Conservation (phyloP, 2,113 vertebrate genomes). For the Aegotheles bennettii region DNA sequence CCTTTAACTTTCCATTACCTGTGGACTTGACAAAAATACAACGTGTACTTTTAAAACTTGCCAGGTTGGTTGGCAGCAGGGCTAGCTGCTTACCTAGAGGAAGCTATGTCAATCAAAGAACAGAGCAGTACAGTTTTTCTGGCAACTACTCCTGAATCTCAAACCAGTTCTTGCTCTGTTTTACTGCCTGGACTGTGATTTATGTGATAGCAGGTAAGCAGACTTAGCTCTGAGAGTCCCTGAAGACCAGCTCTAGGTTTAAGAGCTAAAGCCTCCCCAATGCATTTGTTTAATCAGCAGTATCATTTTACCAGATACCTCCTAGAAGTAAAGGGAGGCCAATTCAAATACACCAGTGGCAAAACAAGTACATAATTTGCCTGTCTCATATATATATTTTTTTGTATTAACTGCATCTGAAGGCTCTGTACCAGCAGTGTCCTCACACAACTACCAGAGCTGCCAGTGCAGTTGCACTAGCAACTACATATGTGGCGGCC, state of each 20-base stretch:
- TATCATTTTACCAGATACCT: not conserved
- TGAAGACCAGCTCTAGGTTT: not conserved
- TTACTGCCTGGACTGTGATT: not conserved
- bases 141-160: not conserved
- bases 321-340: not conserved
- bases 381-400: rapidly evolving
- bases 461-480: not conserved
- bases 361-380: not conserved
- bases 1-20: not conserved
- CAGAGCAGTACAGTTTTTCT: not conserved
- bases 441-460: not conserved
- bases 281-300: not conserved
- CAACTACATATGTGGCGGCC: not conserved
- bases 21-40: not conserved
- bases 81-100: not conserved
- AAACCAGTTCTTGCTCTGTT: not conserved
- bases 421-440: not conserved
- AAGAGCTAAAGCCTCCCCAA: not conserved
- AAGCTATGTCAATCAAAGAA: not conserved
- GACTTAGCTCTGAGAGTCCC: not conserved
- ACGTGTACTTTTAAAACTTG: not conserved
- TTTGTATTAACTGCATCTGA: not conserved
- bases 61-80: not conserved
- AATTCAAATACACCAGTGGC: not conserved
- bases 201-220: not conserved